Evolutionary conservation across 2,113 vertebrate genomes (phyloP), one percentile per base, ranked within the genome.

Genomic region (Spea bombifrons): DNA sequence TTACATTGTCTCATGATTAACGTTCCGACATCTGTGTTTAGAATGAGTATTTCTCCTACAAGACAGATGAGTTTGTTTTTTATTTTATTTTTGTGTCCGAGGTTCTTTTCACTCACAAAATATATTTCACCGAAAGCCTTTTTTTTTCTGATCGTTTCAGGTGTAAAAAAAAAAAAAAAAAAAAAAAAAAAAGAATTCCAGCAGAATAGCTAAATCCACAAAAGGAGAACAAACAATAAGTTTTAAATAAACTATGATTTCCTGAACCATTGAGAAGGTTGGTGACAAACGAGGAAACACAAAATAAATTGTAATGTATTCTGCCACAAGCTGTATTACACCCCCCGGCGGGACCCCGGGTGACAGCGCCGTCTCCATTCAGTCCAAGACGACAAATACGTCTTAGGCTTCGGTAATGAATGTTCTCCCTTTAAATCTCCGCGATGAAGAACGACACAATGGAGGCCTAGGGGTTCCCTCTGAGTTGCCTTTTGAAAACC

Each of bases 1-100:
- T 72, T 59, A 47, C 72, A 73, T 73, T 73, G 70, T 73, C 61
- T 53, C 53, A 16, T 66, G 70, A 79, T 67, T 65, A 79, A 79
- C 73, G 70, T 49, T 66, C 70, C 57, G 63, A 55, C 70, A 79
- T 64, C 71, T 65, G 71, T 57, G 63, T 67, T 73, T 73, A 66
- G 61, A 73, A 73, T 66, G 69, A 79, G 71, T 65, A 52, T 79
- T 30, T 43, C 48, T n/a, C 17, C 30, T 45, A 47, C 46, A 15
- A 15, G 61, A 73, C 63, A 16, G 66, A 66, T 59, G 63, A 12
- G 70, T 55, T 53, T 17, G 30, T 30, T 48, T 66, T 53, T 79
- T 44, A 49, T 66, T 73, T 79, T 15, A 57, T 66, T 66, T 72
- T 50, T 13, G 55, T 13, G 10, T 53, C 15, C 10, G 3, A 13